Percentiles rank a stretch among this genome's conserved stretches.
phyloP scores from a whole-genome alignment of 2,113 vertebrate genomes.

The Dolichotis patagonum region DNA sequence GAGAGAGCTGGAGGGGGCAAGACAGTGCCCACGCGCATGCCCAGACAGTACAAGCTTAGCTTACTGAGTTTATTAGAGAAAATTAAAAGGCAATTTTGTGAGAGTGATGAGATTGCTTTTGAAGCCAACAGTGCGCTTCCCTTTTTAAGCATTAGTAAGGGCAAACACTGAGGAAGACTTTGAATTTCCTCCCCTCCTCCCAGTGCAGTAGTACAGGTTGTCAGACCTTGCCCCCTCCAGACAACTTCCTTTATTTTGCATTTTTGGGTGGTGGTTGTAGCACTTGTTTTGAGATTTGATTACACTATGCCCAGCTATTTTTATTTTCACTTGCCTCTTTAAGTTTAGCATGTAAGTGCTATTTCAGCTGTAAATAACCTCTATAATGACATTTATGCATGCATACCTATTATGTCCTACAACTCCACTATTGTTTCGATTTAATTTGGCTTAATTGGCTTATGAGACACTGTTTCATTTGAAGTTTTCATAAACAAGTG shows the following conservation, averaged over 20 bases:
- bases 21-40: background rate
- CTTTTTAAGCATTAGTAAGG: background rate
- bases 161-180: background rate
- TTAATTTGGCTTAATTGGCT: conserved; percentile 59
- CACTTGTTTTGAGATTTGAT: conserved; percentile 75
- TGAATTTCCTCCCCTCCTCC: background rate
- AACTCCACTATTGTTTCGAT: conserved; percentile 37
- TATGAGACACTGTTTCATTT: conserved; percentile 47
- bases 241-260: conserved; percentile 77
- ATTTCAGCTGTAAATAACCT: conserved; percentile 48
- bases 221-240: background rate
- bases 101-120: conserved; percentile 17
- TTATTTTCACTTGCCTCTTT: conserved; percentile 59
- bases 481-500: background rate
- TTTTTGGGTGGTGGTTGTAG: conserved; percentile 75
- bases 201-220: background rate
- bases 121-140: background rate
- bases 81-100: conserved; percentile 45
- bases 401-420: conserved; percentile 28
- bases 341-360: conserved; percentile 1
- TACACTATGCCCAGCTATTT: conserved; percentile 62
- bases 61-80: conserved; percentile 8
- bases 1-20: background rate
- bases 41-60: background rate
- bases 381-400: conserved; percentile 28